Evolutionary conservation across 2,113 vertebrate species (phyloP), one percentile per base, ranked within the genome.

Genomic region (Heloderma charlesbogerti): DNA sequence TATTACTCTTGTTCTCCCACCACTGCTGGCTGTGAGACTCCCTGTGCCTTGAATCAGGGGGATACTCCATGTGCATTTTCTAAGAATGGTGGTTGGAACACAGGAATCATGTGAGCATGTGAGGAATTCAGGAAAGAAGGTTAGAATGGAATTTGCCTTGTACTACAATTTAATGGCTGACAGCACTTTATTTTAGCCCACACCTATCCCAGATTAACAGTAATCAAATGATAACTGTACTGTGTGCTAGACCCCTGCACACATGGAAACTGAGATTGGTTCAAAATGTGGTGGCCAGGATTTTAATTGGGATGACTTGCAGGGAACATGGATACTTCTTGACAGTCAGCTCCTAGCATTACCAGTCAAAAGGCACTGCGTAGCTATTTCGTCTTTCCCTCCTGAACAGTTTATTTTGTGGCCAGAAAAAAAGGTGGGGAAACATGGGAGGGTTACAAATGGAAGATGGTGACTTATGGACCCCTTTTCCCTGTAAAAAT

Each of bases 1-100:
- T 40, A 37, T 74, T 84, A 89, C 45, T 57, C 63, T 54, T 69
- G 7, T 51, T 71, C 27, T 6, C n/a, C 66, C 40, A 40, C 40
- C 12, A 1, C 9, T 0, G 0, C 8, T 66, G 4, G 63, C 1
- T 43, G 7, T 57, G 60, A 40, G 37, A 74, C 37, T 81, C 1
- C 0, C n/a, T 51, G 51, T 80, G 72, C n/a, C 84, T 48, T 91
- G 40, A 83, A 45, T 69, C 25, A 84, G 18, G 9, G 3, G 40
- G 79, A 51, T 77, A 88, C 1, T 72, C 74, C 69, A 66, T 0
- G 0, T 48, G 45, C 3, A 1, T 37, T 6, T 91, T 86, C 75
- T 0, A 0, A 0, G 10, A 29, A 12, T 0, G 4, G 6, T n/a
- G 63, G 29, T 67, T 0, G 0, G 67, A 71, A 79, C 60, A 71